These are phyloP conservation scores for Climacteris rufus DNA, from an alignment of 2,113 vertebrate species.

Conservation along the genomic window DNA sequence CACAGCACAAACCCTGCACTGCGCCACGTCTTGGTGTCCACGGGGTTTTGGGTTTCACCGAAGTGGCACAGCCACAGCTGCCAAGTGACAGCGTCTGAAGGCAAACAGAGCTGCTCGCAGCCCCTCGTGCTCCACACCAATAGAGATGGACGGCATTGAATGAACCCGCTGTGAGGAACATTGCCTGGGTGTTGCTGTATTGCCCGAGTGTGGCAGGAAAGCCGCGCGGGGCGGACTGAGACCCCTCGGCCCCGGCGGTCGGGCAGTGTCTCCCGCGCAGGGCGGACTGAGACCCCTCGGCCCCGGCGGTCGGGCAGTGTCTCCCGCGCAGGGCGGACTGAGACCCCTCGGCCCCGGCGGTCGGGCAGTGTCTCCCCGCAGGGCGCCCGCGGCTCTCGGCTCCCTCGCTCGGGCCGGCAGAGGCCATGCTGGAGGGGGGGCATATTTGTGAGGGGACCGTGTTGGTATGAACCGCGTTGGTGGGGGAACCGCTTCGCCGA, in stretches of 20 bases:
- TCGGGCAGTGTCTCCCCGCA: not conserved
- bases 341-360: too few relatives aligned
- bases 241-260: not conserved
- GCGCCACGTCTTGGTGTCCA: fast-evolving
- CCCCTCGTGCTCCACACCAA: fast-evolving
- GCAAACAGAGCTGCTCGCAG: fast-evolving
- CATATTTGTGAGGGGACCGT: not conserved
- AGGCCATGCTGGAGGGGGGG: not conserved
- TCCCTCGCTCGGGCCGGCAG: too few relatives aligned
- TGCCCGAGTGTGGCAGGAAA: too few relatives aligned
- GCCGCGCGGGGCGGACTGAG: too few relatives aligned
- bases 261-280: not conserved
- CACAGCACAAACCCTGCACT: fast-evolving
- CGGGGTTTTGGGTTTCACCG: fast-evolving
- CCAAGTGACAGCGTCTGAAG: not conserved
- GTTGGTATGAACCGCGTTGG: not conserved
- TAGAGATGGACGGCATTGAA: fast-evolving
- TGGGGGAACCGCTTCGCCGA: fast-evolving
- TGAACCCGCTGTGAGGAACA: fast-evolving
- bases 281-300: too few relatives aligned
- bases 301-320: not conserved
- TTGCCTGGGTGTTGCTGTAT: fast-evolving
- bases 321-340: not conserved
- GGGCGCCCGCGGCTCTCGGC: not conserved
- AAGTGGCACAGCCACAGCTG: not conserved